phyloP scores from a whole-genome alignment of 2,113 vertebrate species.

The Ia io region DNA sequence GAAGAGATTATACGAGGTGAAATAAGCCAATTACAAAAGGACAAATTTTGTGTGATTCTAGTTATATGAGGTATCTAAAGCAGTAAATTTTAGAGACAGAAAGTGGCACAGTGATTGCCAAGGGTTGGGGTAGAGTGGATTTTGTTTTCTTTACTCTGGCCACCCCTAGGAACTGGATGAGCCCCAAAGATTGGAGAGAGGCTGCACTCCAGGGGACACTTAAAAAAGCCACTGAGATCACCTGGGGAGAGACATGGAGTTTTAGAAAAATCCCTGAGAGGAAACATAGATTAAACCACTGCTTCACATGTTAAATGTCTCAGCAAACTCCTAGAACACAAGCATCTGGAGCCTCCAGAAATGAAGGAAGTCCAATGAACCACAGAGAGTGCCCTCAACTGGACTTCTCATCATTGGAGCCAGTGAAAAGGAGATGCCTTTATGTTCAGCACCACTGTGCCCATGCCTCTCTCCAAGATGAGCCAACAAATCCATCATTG shows the following conservation, averaged over 20 bases:
- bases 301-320: background rate
- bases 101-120: too few relatives aligned
- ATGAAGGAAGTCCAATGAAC: background rate
- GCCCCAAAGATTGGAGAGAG: background rate
- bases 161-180: background rate
- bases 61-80: too few relatives aligned
- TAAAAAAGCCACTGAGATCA: background rate
- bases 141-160: background rate
- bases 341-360: background rate
- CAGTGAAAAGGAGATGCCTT: background rate
- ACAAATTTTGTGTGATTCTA: too few relatives aligned
- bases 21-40: too few relatives aligned
- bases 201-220: constrained; percentile 1
- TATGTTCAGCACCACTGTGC: background rate
- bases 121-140: background rate
- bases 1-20: too few relatives aligned
- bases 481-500: background rate
- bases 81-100: too few relatives aligned
- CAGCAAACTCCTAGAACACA: constrained; percentile 17
- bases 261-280: constrained; percentile 10
- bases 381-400: background rate
- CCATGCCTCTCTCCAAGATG: background rate
- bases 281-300: background rate
- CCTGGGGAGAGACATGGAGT: background rate
- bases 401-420: background rate